Evolutionary conservation across 1,140 invertebrate genomes (phyloP).

Genomic region (Brachionus asplanchnoidis): DNA sequence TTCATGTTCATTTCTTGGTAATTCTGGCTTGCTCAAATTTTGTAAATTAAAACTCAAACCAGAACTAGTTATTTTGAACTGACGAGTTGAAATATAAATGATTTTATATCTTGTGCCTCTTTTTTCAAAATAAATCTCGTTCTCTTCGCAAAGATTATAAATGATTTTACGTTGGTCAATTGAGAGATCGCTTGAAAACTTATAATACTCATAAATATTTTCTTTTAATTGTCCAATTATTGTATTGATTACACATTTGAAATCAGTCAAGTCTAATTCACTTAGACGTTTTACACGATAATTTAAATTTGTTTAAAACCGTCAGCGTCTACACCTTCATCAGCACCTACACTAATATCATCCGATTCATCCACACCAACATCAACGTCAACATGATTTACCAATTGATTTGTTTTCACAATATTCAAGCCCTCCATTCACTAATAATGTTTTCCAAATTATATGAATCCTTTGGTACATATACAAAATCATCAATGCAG

Average conservation of each 20-base stretch:
- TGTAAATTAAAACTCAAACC: neutral
- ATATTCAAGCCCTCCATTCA: neutral
- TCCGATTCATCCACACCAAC: neutral
- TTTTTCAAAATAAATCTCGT: neutral
- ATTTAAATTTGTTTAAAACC: neutral
- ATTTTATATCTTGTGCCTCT: slow-evolving; percentile 3
- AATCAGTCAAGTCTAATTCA: neutral
- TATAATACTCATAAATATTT: neutral
- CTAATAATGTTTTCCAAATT: neutral
- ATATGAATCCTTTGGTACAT: neutral
- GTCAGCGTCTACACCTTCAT: too few species aligned
- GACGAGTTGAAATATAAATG: slow-evolving; percentile 2
- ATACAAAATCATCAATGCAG: neutral
- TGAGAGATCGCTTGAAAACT: neutral
- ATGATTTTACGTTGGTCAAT: slow-evolving; percentile 8
- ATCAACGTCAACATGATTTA: neutral
- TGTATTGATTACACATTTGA: neutral
- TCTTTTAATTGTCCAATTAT: neutral
- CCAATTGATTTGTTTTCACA: neutral
- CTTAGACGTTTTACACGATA: neutral
- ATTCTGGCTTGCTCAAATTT: slow-evolving; percentile 7
- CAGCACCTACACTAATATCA: neutral
- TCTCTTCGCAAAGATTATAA: neutral
- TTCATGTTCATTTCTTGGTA: slow-evolving; percentile 7
- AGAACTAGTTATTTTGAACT: neutral